Evolutionary conservation across 2,113 vertebrate genomes (phyloP).

Genomic region (Fregata magnificens): DNA sequence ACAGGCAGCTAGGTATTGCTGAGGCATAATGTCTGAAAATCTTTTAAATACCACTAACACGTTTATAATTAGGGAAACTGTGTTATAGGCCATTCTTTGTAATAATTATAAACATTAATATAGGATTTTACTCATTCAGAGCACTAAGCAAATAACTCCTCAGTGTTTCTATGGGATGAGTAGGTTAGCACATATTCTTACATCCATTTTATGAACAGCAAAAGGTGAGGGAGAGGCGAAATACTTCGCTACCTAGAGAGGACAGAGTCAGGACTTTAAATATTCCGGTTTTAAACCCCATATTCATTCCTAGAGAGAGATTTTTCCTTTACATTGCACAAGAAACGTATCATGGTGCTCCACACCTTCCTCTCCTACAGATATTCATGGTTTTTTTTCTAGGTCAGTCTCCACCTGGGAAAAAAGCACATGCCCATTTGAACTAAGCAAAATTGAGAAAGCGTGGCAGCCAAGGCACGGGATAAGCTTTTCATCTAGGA

Average conservation of each 20-base stretch:
- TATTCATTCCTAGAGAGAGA: neutral
- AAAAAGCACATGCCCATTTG: neutral
- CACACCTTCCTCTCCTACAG: neutral
- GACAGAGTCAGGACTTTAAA: neutral
- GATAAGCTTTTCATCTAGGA: neutral
- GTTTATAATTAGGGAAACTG: neutral
- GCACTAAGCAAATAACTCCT: neutral
- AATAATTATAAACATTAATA: neutral
- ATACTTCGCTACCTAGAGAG: neutral
- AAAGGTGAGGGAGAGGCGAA: neutral
- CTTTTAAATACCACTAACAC: neutral
- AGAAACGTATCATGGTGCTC: neutral
- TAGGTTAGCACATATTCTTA: neutral
- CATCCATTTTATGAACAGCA: neutral
- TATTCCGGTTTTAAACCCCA: neutral
- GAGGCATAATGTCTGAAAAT: neutral
- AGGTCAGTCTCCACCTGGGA: neutral
- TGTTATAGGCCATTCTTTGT: neutral
- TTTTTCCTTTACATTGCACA: neutral
- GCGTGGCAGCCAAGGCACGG: neutral
- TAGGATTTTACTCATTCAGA: neutral
- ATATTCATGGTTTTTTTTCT: neutral
- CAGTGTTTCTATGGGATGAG: neutral
- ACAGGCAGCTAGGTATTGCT: neutral
- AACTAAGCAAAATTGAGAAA: neutral